A percentile compares a stretch with the other conserved stretches of the same genome.
Conservation (phyloP, 1,140 invertebrate species). For the Drosophila dunni region DNA sequence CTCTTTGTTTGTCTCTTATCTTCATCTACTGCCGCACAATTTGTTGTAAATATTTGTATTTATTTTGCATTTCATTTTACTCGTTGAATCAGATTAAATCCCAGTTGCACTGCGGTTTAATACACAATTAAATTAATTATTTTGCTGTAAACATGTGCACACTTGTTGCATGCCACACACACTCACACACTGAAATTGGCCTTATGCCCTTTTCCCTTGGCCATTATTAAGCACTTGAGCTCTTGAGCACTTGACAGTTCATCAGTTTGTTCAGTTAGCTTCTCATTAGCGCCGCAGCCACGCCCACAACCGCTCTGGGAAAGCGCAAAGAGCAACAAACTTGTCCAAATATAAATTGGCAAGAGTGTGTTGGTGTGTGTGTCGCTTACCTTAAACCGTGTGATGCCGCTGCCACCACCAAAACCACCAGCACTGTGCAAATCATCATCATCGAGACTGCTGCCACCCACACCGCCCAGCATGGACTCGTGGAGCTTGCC, state of each 20-base stretch:
- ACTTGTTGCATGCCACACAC: conserved; percentile 43
- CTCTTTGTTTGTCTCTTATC: not conserved
- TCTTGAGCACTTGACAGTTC: conserved; percentile 24
- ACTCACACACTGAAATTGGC: not conserved
- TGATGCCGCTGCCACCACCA: conserved; percentile 58
- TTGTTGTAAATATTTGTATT: not conserved
- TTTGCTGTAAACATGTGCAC: not conserved
- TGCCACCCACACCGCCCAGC: conserved; percentile 66
- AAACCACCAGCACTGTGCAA: conserved; percentile 67
- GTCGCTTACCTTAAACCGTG: conserved; percentile 72
- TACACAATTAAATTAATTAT: conserved; percentile 13
- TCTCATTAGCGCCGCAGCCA: conserved; percentile 25
- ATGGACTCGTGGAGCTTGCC: conserved; percentile 72
- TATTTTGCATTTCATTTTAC: not conserved
- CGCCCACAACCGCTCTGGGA: conserved; percentile 18
- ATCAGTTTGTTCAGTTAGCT: conserved; percentile 29
- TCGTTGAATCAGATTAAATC: not conserved
- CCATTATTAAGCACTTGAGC: not conserved
- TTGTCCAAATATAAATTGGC: not conserved
- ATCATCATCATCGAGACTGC: conserved; percentile 70
- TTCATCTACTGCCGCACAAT: not conserved
- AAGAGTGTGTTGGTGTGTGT: not conserved
- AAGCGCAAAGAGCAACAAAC: conserved; percentile 18
- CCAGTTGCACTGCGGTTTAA: not conserved
- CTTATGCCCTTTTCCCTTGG: not conserved